Evolutionary conservation across 2,797 vertebrate genomes (phyloP), one percentile per base, ranked within the genome.

Genomic region (Lepus townsendii): DNA sequence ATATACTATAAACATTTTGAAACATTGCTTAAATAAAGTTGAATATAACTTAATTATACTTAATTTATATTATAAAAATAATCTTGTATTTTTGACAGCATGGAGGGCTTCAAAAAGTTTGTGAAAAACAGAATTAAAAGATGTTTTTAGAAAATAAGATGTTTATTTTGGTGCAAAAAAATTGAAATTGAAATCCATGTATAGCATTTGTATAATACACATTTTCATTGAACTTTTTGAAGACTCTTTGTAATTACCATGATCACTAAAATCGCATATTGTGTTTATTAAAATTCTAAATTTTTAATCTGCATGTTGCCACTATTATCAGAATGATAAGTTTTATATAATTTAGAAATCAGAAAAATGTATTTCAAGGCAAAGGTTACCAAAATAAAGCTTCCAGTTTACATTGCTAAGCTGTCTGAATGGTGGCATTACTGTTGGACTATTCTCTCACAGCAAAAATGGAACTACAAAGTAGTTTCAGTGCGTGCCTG

Each of bases 381-480:
- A 96, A 27, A 94, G 90, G 57, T 96, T 79, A 96, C 47, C 86
- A 85, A 83, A 96, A 93, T 47, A 92, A 80, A 83, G 60, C 80
- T 94, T 96, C 54, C 22, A 76, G 22, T 72, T 85, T 78, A 26
- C 78, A 71, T 54, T 83, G 60, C 88, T 73, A 7, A 88, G 90
- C 60, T 72, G 52, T 87, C 66, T 63, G 72, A 60, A 47, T 69
- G 71, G 73, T 12, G 76, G 76, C 76, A 0, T 50, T 50, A 3
- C 90, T 65, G 30, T 16, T 4, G 86, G 65, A 27, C 83, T 84
- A 0, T 62, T 84, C 76, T 76, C 89, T 94, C 76, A 32, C 19
- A 32, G 92, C 82, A 66, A 75, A 77, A 79, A 20, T 75, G 86
- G 79, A 80, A 71, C 93, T 90, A 85, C 93, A 96, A 77, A 79